Base-by-base conservation (phyloP, 2,888 invertebrate genomes). In the Oscheius myriophilus region DNA sequence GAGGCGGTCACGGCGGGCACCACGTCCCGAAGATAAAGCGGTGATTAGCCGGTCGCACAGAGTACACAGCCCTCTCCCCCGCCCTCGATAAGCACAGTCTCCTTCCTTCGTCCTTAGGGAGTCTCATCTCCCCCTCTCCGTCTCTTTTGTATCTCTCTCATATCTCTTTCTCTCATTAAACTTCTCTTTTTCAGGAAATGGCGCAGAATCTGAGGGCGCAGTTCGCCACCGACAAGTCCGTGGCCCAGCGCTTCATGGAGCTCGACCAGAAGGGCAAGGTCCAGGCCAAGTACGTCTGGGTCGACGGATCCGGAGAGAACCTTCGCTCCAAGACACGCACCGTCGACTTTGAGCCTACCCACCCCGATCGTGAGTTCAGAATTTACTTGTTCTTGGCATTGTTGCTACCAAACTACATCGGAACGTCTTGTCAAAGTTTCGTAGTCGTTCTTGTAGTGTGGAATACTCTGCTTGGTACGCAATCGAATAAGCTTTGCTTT, bases 281-380 rank as follows among this genome's bases (percentile, higher is more conserved):
- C 16, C 82, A 93, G 87, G 94, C 93, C 51, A 93, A 93, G 62
- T 96, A 96, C 88, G 90, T 95, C 66, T 96, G 95, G 95, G 93
- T 96, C 83, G 95, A 96, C 87, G 95, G 95, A 39, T 92, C 92
- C 23, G 95, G 93, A 25, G 94, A 95, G 87, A 91, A 92, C 85
- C 86, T 95, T 64, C 90, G 95, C 71, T 92, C 92, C 88, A 96
- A 96, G 88, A 94, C 94, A 75, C 91, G 93, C 75, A 95, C 95
- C 0, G 87, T 95, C 73, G 91, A 92, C 87, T 93, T 92, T 84
- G 90, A 93, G 77, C 95, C 95, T 2, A 91, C 90, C 77, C 88
- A 89, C 78, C 91, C 93, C 41, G 83, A 82, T 57, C 84, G 87
- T 87, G 57, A 71, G 73, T 75, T 58, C 16, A 12, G 42, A 33